Evolutionary conservation across 2,797 vertebrate species (phyloP), one percentile per base, ranked within the genome.

Genomic region (Sphenopsis melanotis): DNA sequence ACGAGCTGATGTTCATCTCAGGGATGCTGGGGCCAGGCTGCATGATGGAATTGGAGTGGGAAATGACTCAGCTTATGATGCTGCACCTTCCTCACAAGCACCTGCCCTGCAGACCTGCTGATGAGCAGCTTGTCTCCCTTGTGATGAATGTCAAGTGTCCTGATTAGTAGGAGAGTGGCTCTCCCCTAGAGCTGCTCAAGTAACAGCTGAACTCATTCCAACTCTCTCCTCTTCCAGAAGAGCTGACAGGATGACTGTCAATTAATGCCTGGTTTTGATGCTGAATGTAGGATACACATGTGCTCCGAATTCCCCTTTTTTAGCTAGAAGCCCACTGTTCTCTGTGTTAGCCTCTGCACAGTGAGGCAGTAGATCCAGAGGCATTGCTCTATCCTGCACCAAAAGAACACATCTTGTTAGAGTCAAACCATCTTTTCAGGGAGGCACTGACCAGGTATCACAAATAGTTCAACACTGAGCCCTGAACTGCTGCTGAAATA

Each of bases 61-160:
- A 80, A 80, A 74, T 2, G 5, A 72, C 74, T 86, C 46, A 23
- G 39, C 21, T 84, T 41, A 70, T 87, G 64, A 50, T 8, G 3
- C 39, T 5, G 3, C 55, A 87, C 83, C 72, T 89, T 93, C 83
- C 44, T 78, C 82, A 81, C 83, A 82, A 63, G 46, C 59, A 76
- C 39, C 52, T 89, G 71, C 59, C 76, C 47, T 90, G 85, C 79
- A 90, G 74, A 88, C 57, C 91, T 79, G 93, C 76, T 72, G 92
- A 69, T 63, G 79, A 69, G 87, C 72, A 69, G 50, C 57, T 68
- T 41, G 32, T 61, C 72, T 74, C 57, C 75, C 55, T 83, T 41
- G 76, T 55, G 65, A 44, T 74, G 52, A 42, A 46, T 30, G 77
- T 59, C 72, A 63, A 46, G 84, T 46, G 76, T 57, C 44, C 46